Percentiles rank a stretch among this genome's conserved stretches.
Evolutionary conservation across 2,888 invertebrate species (phyloP).

Genomic region (Diaprepes abbreviatus): DNA sequence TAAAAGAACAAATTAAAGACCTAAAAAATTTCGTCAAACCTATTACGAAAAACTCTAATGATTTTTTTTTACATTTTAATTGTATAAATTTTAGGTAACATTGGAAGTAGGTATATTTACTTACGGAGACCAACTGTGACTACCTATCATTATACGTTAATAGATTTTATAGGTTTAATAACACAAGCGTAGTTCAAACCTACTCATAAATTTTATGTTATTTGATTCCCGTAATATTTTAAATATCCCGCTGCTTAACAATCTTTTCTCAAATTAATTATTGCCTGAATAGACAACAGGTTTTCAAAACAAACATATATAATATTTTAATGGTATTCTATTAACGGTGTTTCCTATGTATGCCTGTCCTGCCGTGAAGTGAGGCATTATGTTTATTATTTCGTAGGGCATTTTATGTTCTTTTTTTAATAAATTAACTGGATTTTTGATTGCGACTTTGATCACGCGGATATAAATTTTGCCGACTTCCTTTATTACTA

Average conservation of each 20-base stretch:
- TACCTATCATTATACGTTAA: background rate
- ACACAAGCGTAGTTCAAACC: conserved; percentile 14
- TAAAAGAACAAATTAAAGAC: too few relatives aligned
- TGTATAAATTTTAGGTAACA: background rate
- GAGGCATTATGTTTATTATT: background rate
- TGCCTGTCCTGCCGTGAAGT: background rate
- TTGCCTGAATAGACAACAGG: conserved; percentile 49
- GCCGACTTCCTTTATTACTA: too few relatives aligned
- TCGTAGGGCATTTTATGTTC: background rate
- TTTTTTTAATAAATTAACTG: too few relatives aligned
- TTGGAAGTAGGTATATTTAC: background rate
- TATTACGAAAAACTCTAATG: too few relatives aligned
- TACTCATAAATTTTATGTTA: conserved; percentile 33
- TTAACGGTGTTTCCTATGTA: conserved; percentile 19
- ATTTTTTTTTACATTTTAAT: too few relatives aligned
- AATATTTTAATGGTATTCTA: conserved; percentile 18
- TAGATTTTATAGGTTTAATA: conserved; percentile 31
- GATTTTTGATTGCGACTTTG: too few relatives aligned
- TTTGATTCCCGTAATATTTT: conserved; percentile 55
- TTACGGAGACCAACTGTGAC: conserved; percentile 1
- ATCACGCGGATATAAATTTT: too few relatives aligned
- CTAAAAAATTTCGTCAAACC: too few relatives aligned
- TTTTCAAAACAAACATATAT: conserved; percentile 22
- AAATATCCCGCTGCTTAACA: conserved; percentile 60
- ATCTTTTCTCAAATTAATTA: conserved; percentile 56